A percentile compares a stretch with the other conserved stretches of the same genome.
Conservation (phyloP, 2,888 invertebrate species). For the Platynereis dumerilii region DNA sequence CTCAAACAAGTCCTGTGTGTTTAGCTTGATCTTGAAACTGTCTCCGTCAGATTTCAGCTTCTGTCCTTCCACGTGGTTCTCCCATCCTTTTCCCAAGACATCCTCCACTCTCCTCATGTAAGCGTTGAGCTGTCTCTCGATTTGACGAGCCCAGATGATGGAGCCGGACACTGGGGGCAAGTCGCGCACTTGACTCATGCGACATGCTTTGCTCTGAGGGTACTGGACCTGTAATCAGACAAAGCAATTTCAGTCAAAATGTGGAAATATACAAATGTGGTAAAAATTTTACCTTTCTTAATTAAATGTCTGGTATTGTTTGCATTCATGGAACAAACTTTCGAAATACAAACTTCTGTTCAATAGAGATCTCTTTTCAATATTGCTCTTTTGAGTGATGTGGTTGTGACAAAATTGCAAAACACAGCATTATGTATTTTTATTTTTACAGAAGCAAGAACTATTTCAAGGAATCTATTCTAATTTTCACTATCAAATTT, state of each 20-base stretch:
- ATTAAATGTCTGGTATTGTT: not conserved
- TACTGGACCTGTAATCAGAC: conserved; percentile 83
- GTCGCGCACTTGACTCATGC: conserved; percentile 89
- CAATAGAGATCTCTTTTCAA: no score
- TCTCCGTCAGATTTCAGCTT: conserved; percentile 95
- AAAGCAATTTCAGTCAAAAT: not conserved
- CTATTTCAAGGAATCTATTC: no score
- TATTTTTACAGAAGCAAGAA: no score
- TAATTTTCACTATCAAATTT: no score
- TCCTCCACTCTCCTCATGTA: conserved; percentile 97
- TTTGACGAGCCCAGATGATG: conserved; percentile 96
- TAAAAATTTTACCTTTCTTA: not conserved
- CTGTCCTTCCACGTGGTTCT: conserved; percentile 98
- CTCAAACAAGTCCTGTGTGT: conserved; percentile 96
- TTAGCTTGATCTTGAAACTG: conserved; percentile 93
- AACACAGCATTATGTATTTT: no score
- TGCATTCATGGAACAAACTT: no score
- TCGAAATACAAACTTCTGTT: no score
- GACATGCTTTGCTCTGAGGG: conserved; percentile 90
- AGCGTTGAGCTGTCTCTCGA: conserved; percentile 94
- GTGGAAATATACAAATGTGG: not conserved
- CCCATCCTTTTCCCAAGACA: conserved; percentile 99
- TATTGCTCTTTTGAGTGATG: no score
- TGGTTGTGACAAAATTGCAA: no score
- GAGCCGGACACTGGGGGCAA: conserved; percentile 96